These are phyloP conservation scores for Neopipo cinnamomea DNA, from an alignment of 2,113 vertebrate species.

Conservation along the genomic window DNA sequence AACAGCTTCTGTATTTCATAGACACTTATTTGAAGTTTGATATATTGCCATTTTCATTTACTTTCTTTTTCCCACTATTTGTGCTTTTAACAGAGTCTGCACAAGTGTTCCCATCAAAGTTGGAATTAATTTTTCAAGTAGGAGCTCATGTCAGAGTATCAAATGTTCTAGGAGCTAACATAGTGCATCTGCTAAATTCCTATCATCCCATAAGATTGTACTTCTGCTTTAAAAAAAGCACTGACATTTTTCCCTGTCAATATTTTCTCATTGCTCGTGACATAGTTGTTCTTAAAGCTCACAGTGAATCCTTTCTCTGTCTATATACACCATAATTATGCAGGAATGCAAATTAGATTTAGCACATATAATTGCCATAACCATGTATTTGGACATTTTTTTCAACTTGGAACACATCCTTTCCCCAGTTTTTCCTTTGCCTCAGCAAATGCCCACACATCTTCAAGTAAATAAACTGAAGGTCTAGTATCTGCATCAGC, in stretches of 20 bases:
- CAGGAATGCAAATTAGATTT: conserved; percentile 43
- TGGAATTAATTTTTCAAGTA: conserved; percentile 16
- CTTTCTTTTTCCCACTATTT: background rate
- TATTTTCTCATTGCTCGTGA: conserved; percentile 56
- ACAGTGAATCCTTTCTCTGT: conserved; percentile 24
- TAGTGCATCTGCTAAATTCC: conserved; percentile 16
- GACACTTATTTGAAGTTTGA: background rate
- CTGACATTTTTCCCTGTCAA: conserved; percentile 61
- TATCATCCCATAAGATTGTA: background rate
- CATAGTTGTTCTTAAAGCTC: conserved; percentile 27
- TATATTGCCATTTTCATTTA: background rate
- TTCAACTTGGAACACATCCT: background rate
- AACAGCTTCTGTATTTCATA: background rate
- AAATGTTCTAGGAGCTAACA: conserved; percentile 32
- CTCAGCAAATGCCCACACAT: background rate
- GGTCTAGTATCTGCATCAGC: background rate
- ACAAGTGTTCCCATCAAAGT: background rate
- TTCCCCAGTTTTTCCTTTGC: background rate
- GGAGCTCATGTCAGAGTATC: conserved; percentile 20
- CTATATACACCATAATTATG: conserved; percentile 8
- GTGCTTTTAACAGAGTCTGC: background rate
- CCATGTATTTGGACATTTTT: background rate
- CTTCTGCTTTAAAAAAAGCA: conserved; percentile 48
- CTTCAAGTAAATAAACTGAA: background rate
- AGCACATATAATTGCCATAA: conserved; percentile 5